Evolutionary conservation across 2,888 invertebrate species (phyloP).

Genomic region (Ichneumoninae sp.): DNA sequence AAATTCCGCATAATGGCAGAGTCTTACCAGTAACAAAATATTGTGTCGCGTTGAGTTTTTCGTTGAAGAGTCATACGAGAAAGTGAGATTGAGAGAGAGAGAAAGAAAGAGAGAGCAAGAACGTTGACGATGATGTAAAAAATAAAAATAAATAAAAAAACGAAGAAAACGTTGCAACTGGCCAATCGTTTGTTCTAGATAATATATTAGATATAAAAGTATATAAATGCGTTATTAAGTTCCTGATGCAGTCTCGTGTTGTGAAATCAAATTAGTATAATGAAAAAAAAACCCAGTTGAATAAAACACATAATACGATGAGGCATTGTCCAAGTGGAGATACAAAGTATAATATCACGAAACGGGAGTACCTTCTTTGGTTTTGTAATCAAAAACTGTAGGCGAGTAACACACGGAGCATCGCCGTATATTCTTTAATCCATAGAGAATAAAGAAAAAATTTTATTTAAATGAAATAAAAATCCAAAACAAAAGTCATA

Average conservation of each 20-base stretch:
- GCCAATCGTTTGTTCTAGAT: conserved; percentile 77
- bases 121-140: conserved; percentile 44
- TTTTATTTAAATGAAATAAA: conserved; percentile 35
- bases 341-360: conserved; percentile 41
- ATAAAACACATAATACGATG: conserved; percentile 12
- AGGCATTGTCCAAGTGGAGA: conserved; percentile 11
- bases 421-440: conserved; percentile 57
- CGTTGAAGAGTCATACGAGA: conserved; percentile 21
- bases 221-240: conserved; percentile 78
- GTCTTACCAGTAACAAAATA: conserved; percentile 40
- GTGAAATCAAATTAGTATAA: conserved; percentile 82
- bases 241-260: conserved; percentile 82
- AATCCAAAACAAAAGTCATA: conserved; percentile 61
- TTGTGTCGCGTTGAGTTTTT: conserved; percentile 47
- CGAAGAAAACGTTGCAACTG: conserved; percentile 71
- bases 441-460: conserved; percentile 39
- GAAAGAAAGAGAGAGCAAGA: conserved; percentile 44
- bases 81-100: conserved; percentile 25
- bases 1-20: conserved; percentile 51
- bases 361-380: conserved; percentile 17
- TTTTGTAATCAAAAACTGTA: conserved; percentile 51
- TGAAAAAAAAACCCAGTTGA: conserved; percentile 45
- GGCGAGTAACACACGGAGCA: conserved; percentile 60
- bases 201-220: conserved; percentile 73
- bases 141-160: conserved; percentile 68